A percentile compares a stretch with the other conserved stretches of the same genome.
Evolutionary conservation across 2,113 vertebrate genomes (phyloP).

Genomic region (Calyptomena viridis): DNA sequence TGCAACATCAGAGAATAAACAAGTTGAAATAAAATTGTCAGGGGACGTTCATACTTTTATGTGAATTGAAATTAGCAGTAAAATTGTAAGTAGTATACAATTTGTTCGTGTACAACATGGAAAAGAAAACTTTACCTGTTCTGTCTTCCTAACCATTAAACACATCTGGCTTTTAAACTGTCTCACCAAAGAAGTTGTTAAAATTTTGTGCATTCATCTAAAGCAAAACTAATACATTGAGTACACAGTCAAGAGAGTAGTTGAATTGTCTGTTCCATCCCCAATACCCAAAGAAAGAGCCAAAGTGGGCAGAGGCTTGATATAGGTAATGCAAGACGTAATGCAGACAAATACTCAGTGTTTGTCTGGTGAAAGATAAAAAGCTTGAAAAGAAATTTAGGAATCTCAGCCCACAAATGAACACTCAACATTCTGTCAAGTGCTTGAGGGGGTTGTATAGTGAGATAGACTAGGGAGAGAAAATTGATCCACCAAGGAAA

Average conservation of each 20-base stretch:
- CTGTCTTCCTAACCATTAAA: neutral
- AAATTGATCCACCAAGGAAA: neutral
- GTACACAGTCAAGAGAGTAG: neutral
- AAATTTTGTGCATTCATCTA: neutral
- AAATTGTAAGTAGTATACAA: neutral
- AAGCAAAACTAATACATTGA: neutral
- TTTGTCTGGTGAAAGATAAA: neutral
- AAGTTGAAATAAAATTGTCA: neutral
- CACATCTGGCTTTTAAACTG: neutral
- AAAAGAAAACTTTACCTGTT: neutral
- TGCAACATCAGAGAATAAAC: neutral
- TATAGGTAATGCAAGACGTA: neutral
- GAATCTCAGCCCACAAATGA: neutral
- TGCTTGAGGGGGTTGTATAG: neutral
- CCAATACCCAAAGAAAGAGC: neutral
- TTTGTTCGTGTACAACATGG: neutral
- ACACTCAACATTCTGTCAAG: neutral
- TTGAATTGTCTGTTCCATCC: neutral
- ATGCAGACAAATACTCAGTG: neutral
- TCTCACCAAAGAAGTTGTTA: neutral
- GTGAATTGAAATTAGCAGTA: neutral
- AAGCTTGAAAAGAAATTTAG: neutral
- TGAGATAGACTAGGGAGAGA: neutral
- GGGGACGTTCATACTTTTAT: neutral
- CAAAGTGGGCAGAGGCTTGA: neutral